These are phyloP conservation scores for Hanleya hanleyi DNA, from an alignment of 2,888 invertebrate genomes.

Conservation along the genomic window DNA sequence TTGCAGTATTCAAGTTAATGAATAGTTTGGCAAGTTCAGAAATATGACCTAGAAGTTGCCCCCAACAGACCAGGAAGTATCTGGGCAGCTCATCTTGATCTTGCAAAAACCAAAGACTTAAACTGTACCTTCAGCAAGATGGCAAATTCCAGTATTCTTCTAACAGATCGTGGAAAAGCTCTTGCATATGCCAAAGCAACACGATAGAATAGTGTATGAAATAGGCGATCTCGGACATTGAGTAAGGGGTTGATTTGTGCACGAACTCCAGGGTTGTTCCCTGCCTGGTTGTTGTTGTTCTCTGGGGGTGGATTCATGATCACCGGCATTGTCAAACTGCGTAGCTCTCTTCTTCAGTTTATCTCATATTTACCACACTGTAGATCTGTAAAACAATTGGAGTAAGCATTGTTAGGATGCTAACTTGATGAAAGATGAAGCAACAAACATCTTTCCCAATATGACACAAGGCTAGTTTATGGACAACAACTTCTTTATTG, in stretches of 20 bases:
- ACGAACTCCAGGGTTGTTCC: slow-evolving; percentile 24
- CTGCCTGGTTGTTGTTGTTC: not conserved
- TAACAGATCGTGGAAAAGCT: slow-evolving; percentile 86
- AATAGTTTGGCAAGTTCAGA: not conserved
- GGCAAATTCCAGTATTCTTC: slow-evolving; percentile 88
- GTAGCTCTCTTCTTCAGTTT: too few relatives aligned
- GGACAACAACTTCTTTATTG: too few relatives aligned
- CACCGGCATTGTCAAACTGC: not conserved
- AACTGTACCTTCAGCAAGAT: slow-evolving; percentile 82
- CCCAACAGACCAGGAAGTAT: too few relatives aligned
- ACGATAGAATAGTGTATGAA: slow-evolving; percentile 94
- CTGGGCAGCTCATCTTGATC: too few relatives aligned
- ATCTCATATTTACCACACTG: too few relatives aligned
- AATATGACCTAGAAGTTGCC: too few relatives aligned
- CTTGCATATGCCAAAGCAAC: slow-evolving; percentile 93
- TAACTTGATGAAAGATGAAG: too few relatives aligned
- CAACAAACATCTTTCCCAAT: too few relatives aligned
- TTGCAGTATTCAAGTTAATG: not conserved
- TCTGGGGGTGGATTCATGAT: not conserved
- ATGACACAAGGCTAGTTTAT: too few relatives aligned
- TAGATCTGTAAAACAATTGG: too few relatives aligned
- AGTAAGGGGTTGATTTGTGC: slow-evolving; percentile 64
- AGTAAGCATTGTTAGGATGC: too few relatives aligned
- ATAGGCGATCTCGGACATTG: slow-evolving; percentile 88
- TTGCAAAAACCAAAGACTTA: too few relatives aligned